phyloP scores from a whole-genome alignment of 2,797 vertebrate species.

The Ctenosaura bakeri region DNA sequence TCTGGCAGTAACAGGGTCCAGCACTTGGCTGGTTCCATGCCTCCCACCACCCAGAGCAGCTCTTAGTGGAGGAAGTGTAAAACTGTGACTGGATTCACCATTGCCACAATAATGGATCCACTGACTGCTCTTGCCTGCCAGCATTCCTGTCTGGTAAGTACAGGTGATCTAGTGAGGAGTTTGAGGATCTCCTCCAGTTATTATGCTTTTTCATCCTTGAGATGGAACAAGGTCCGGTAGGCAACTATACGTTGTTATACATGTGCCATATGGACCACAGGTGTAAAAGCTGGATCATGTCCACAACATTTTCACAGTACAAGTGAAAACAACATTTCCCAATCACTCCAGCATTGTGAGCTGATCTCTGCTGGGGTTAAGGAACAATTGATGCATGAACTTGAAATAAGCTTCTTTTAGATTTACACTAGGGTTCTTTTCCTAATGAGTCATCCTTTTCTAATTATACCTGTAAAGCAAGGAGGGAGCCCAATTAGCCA shows the following conservation, averaged over 20 bases:
- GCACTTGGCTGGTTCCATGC: too few species aligned
- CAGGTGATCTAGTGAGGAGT: neutral
- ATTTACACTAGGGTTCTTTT: constrained; percentile 23
- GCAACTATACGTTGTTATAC: neutral
- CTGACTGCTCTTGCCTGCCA: too few species aligned
- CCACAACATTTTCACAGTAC: neutral
- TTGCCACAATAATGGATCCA: too few species aligned
- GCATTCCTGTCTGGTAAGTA: too few species aligned
- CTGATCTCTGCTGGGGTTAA: neutral
- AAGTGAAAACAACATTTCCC: neutral
- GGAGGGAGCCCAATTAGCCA: constrained; percentile 51
- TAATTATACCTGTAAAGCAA: constrained; percentile 65
- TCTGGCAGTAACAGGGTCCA: too few species aligned
- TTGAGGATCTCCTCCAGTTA: neutral
- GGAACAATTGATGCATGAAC: neutral
- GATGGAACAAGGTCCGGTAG: neutral
- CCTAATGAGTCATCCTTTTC: constrained; percentile 45
- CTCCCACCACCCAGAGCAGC: too few species aligned
- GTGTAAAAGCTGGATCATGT: neutral
- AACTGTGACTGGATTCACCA: too few species aligned
- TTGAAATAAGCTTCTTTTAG: constrained; percentile 18
- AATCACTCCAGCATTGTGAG: neutral
- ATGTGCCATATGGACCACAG: neutral
- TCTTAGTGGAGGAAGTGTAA: too few species aligned
- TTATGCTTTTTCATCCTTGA: neutral